phyloP scores from a whole-genome alignment of 2,888 invertebrate species.

The Sinodicranocentrus sp. region DNA sequence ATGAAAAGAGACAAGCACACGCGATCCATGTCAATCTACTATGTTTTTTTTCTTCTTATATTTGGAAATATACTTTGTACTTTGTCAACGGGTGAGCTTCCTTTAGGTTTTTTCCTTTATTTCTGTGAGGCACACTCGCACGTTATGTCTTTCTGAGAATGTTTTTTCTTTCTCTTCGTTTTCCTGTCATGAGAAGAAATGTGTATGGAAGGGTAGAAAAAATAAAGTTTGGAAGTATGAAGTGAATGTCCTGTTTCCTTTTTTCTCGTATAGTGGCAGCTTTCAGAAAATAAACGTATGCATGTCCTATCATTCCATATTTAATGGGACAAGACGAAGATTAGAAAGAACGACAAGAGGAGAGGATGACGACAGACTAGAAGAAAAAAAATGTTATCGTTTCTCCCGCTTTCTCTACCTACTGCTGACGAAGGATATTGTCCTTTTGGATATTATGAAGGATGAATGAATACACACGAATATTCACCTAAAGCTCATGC shows the following conservation, averaged over 20 bases:
- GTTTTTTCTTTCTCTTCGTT: constrained; percentile 6
- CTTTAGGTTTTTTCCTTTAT: constrained; percentile 10
- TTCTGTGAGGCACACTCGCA: constrained; percentile 10
- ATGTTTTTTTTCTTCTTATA: constrained; percentile 21
- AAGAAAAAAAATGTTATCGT: constrained; percentile 48
- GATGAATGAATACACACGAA: not conserved
- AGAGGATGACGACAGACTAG: constrained; percentile 46
- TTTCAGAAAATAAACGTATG: constrained; percentile 19
- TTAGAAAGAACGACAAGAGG: constrained; percentile 42
- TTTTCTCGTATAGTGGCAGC: not conserved
- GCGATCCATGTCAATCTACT: constrained; percentile 65
- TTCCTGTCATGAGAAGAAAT: constrained; percentile 23
- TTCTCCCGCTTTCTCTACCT: too few species aligned
- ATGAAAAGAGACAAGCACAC: constrained; percentile 68
- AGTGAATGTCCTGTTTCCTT: constrained; percentile 18
- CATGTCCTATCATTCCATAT: constrained; percentile 46
- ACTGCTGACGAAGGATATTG: constrained; percentile 32
- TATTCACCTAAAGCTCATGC: not conserved
- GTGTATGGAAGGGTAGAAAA: constrained; percentile 1
- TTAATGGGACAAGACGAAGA: constrained; percentile 56
- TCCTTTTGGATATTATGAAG: constrained; percentile 3
- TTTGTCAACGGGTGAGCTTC: constrained; percentile 20
- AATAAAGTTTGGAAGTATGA: too few species aligned
- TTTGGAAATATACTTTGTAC: constrained; percentile 18
- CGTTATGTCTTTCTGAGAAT: not conserved